Evolutionary conservation across 2,113 vertebrate genomes (phyloP).

Genomic region (Stegastes partitus): DNA sequence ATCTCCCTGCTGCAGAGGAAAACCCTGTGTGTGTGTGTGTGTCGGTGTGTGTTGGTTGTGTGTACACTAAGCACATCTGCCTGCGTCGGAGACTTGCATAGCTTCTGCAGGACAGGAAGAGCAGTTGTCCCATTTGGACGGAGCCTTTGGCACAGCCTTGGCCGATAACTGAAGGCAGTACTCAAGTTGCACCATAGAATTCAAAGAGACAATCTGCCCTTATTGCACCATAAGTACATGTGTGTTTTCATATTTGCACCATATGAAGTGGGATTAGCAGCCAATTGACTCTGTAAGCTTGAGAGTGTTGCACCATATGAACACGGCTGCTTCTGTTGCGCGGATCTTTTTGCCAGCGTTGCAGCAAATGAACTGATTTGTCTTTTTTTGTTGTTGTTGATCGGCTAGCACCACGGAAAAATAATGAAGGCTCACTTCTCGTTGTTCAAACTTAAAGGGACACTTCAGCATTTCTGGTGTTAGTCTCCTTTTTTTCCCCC

Average conservation of each 20-base stretch:
- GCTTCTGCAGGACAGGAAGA: conserved; percentile 81
- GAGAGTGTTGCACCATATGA: conserved; percentile 65
- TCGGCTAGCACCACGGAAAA: conserved; percentile 73
- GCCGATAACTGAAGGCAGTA: conserved; percentile 77
- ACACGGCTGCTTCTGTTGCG: conserved; percentile 50
- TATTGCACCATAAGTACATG: conserved; percentile 78
- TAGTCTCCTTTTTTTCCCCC: neutral
- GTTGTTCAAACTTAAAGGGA: conserved; percentile 24
- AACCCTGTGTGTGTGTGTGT: conserved; percentile 48
- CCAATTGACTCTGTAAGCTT: conserved; percentile 69
- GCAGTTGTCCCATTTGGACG: conserved; percentile 73
- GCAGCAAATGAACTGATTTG: conserved; percentile 44
- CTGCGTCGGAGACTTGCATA: conserved; percentile 79
- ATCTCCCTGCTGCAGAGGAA: conserved; percentile 57
- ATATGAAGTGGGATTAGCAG: conserved; percentile 77
- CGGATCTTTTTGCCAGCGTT: conserved; percentile 11
- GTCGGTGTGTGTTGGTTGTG: conserved; percentile 10
- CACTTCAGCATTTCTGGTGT: conserved; percentile 38
- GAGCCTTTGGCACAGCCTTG: conserved; percentile 76
- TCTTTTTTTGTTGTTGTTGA: conserved; percentile 13
- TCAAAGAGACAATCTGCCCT: conserved; percentile 79
- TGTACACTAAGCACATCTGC: conserved; percentile 77
- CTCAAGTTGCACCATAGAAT: conserved; percentile 75
- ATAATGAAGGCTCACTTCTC: conserved; percentile 17
- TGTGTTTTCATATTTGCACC: conserved; percentile 75